A percentile compares a stretch with the other conserved stretches of the same genome.
Evolutionary conservation across 2,888 invertebrate species (phyloP).

Genomic region (Himalopsyche tibetana): DNA sequence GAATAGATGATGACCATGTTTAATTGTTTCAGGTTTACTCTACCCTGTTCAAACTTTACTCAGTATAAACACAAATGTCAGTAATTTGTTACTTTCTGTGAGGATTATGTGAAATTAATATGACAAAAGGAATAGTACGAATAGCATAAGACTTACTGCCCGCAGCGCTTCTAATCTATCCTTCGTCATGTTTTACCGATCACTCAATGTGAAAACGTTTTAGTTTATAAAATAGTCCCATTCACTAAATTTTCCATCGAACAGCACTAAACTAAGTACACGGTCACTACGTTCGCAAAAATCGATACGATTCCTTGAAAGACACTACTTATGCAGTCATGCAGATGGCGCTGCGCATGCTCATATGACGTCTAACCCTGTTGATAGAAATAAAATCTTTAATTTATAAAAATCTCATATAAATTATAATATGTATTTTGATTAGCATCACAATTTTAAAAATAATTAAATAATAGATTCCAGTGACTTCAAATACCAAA

Average conservation of each 20-base stretch:
- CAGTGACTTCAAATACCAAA: neutral
- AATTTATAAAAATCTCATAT: constrained; percentile 36
- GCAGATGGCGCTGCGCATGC: constrained; percentile 75
- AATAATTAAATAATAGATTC: neutral
- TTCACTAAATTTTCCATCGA: constrained; percentile 85
- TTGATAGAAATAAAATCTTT: constrained; percentile 67
- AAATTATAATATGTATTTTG: neutral
- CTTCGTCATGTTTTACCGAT: constrained; percentile 89
- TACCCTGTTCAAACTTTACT: neutral
- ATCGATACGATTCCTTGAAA: constrained; percentile 86
- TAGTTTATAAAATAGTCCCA: constrained; percentile 85
- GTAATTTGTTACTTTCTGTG: constrained; percentile 54
- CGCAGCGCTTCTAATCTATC: constrained; percentile 97
- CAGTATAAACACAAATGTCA: constrained; percentile 52
- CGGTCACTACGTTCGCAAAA: constrained; percentile 86
- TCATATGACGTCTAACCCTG: constrained; percentile 70
- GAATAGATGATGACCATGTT: neutral
- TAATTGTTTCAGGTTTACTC: neutral
- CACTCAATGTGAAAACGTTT: constrained; percentile 82
- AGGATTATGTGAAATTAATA: constrained; percentile 54
- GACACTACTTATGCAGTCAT: constrained; percentile 80
- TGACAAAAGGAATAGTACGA: constrained; percentile 55
- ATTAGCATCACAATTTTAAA: neutral
- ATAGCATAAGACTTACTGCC: constrained; percentile 82
- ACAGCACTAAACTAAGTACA: constrained; percentile 84